Conservation (phyloP, 1,140 invertebrate genomes). For the Caenorhabditis latens region DNA sequence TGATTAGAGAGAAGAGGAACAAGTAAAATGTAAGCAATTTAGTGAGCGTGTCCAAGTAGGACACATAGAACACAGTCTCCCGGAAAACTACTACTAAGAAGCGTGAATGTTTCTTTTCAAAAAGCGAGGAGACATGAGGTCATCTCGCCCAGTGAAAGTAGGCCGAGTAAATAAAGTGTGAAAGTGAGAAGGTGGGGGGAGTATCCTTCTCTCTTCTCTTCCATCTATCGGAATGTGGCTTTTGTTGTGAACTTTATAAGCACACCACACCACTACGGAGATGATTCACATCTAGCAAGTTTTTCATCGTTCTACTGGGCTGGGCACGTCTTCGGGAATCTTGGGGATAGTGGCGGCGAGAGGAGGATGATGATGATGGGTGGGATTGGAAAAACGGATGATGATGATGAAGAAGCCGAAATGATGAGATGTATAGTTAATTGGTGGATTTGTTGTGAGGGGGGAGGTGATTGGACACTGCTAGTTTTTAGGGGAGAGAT, state of each 20-base stretch:
- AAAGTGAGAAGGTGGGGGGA: constrained; percentile 28
- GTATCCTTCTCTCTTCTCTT: not conserved
- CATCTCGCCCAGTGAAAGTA: constrained; percentile 13
- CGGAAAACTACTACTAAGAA: not conserved
- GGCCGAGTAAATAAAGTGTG: constrained; percentile 53
- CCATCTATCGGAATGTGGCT: constrained; percentile 4
- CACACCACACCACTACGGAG: not conserved
- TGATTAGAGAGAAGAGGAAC: not conserved
- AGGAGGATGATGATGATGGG: constrained; percentile 2
- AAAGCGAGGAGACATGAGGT: constrained; percentile 20
- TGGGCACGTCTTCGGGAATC: constrained; percentile 13
- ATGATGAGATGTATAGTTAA: constrained; percentile 34
- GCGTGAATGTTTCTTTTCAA: constrained; percentile 11
- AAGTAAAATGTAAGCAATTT: not conserved
- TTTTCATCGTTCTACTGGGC: not conserved
- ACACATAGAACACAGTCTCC: too few relatives aligned
- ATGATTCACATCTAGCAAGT: constrained; percentile 49
- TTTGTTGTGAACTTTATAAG: constrained; percentile 53
- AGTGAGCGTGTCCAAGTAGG: too few relatives aligned
- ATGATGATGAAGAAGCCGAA: constrained; percentile 28
- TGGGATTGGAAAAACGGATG: constrained; percentile 7
- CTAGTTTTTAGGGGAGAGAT: not conserved
- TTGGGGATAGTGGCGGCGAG: not conserved
- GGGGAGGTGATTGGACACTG: not conserved
- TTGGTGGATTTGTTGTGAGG: not conserved